A percentile compares a stretch with the other conserved stretches of the same genome.
Evolutionary conservation across 1,140 invertebrate genomes (phyloP).

Genomic region (Pomphorhynchus laevis): DNA sequence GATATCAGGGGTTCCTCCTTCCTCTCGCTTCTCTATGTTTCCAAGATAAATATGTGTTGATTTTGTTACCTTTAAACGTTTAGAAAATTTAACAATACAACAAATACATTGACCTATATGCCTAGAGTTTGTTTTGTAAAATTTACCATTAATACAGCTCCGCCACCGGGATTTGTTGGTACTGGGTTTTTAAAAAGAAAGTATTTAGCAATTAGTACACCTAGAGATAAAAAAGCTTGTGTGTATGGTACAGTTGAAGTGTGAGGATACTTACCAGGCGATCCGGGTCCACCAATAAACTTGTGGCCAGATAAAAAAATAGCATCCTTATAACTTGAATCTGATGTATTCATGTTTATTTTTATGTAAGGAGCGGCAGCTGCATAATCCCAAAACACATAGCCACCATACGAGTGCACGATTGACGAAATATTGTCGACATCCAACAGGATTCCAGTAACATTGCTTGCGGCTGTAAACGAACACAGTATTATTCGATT

Average conservation of each 20-base stretch:
- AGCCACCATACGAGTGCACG: constrained; percentile 39
- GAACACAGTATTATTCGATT: constrained; percentile 34
- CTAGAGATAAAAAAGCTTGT: constrained; percentile 6
- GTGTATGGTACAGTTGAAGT: constrained; percentile 28
- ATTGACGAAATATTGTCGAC: constrained; percentile 40
- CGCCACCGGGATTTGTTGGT: constrained; percentile 13
- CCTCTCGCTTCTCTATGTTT: constrained; percentile 12
- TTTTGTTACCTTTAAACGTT: constrained; percentile 9
- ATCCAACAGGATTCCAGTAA: constrained; percentile 46
- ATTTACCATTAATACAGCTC: constrained; percentile 14
- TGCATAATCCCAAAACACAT: constrained; percentile 54
- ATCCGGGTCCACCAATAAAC: constrained; percentile 51
- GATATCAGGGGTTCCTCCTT: constrained; percentile 14
- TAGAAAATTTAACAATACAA: background rate
- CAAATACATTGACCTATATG: background rate
- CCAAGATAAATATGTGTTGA: constrained; percentile 10
- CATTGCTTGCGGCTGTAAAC: constrained; percentile 47
- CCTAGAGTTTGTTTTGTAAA: constrained; percentile 12
- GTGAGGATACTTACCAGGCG: constrained; percentile 29
- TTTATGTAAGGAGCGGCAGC: constrained; percentile 39
- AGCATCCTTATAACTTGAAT: constrained; percentile 43
- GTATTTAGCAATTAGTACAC: constrained; percentile 14
- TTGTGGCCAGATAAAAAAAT: constrained; percentile 59
- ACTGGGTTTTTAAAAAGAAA: constrained; percentile 13
- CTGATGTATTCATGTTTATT: constrained; percentile 46